Percentiles rank a stretch among this genome's conserved stretches.
Evolutionary conservation across 2,888 invertebrate genomes (phyloP).

Genomic region (Catocala fraxini): DNA sequence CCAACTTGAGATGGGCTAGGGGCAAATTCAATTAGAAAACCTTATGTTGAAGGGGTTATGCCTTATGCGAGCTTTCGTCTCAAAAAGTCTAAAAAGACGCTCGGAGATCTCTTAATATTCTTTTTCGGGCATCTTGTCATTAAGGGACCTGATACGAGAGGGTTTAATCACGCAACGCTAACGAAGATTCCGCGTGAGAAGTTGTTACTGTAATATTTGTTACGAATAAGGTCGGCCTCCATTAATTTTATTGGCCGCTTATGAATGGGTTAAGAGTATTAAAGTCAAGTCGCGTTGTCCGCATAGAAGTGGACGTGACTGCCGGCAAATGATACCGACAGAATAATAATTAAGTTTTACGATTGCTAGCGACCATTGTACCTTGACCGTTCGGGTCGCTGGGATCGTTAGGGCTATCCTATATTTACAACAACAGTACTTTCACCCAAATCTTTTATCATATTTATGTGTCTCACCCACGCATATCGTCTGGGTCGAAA

Average conservation of each 20-base stretch:
- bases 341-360: conserved; percentile 75
- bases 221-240: conserved; percentile 43
- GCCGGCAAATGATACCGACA: conserved; percentile 56
- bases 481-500: conserved; percentile 28
- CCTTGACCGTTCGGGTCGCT: conserved; percentile 52
- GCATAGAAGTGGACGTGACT: conserved; percentile 69
- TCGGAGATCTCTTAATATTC: conserved; percentile 36
- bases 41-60: conserved; percentile 34
- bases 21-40: conserved; percentile 61
- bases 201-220: conserved; percentile 32
- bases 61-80: too few relatives aligned
- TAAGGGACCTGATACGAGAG: conserved; percentile 29
- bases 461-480: conserved; percentile 32
- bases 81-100: too few relatives aligned
- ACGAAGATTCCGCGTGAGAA: conserved; percentile 51
- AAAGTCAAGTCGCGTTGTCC: conserved; percentile 68
- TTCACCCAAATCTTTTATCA: conserved; percentile 37
- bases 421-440: conserved; percentile 30
- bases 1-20: conserved; percentile 60
- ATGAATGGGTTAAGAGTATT: conserved; percentile 68
- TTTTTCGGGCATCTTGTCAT: conserved; percentile 32
- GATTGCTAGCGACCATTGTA: conserved; percentile 51
- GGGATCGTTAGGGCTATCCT: conserved; percentile 34
- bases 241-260: conserved; percentile 56
- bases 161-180: conserved; percentile 46